Evolutionary conservation across 2,113 vertebrate genomes (phyloP).

Genomic region (Archocentrus centrarchus): DNA sequence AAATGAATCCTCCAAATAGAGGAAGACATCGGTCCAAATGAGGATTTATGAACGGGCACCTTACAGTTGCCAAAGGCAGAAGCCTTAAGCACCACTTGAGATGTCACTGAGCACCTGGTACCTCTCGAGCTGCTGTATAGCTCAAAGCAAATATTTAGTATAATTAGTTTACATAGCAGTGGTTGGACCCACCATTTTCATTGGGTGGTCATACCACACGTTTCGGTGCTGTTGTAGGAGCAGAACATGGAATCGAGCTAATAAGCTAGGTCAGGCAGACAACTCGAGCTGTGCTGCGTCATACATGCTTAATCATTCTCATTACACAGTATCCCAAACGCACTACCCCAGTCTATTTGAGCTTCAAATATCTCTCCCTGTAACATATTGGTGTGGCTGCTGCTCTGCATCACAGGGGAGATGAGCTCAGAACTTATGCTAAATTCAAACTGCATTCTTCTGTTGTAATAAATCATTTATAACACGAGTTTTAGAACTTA

Average conservation of each 20-base stretch:
- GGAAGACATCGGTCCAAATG: background rate
- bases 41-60: background rate
- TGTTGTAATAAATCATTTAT: background rate
- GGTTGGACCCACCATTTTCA: no score
- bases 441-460: background rate
- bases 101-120: background rate
- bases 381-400: background rate
- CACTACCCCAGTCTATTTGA: background rate
- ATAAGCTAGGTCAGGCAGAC: accelerated
- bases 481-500: background rate
- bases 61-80: background rate
- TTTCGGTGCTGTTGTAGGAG: background rate
- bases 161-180: no score
- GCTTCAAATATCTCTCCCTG: no score
- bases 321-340: background rate
- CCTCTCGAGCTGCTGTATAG: background rate
- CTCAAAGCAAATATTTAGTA: background rate
- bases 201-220: background rate
- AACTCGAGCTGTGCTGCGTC: background rate
- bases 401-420: background rate
- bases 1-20: background rate
- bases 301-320: background rate
- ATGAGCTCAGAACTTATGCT: background rate
- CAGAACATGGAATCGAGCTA: background rate
- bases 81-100: background rate